phyloP scores from a whole-genome alignment of 2,797 vertebrate genomes.

The Poeciliopsis gracilis region DNA sequence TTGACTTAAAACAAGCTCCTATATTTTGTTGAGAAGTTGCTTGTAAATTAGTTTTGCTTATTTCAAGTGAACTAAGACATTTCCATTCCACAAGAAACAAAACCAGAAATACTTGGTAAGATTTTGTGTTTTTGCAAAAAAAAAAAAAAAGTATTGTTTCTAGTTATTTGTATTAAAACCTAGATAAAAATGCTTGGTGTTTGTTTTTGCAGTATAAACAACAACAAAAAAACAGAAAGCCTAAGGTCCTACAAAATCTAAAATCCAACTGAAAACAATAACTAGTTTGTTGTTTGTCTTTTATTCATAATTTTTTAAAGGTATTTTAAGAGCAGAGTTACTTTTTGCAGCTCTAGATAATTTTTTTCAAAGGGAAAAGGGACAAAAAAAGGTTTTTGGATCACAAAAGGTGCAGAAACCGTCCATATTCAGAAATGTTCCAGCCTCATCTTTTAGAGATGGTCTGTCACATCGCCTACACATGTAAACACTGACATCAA shows the following conservation, averaged over 20 bases:
- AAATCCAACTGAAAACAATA: neutral
- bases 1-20: no score
- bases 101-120: no score
- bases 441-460: neutral
- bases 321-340: neutral
- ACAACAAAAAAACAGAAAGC: no score
- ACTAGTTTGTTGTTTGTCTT: neutral
- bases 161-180: no score
- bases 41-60: no score
- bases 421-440: neutral
- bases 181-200: no score
- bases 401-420: neutral
- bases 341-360: neutral
- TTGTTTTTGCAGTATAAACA: no score
- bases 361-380: neutral
- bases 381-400: neutral
- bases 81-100: no score
- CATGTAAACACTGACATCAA: neutral
- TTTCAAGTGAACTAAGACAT: no score
- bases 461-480: neutral
- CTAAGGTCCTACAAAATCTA: neutral
- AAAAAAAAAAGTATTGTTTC: no score
- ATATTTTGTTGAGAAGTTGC: no score
- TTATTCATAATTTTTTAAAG: neutral
- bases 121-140: no score